Evolutionary conservation across 2,888 invertebrate genomes (phyloP), one percentile per base, ranked within the genome.

Genomic region (Dynastes maya): DNA sequence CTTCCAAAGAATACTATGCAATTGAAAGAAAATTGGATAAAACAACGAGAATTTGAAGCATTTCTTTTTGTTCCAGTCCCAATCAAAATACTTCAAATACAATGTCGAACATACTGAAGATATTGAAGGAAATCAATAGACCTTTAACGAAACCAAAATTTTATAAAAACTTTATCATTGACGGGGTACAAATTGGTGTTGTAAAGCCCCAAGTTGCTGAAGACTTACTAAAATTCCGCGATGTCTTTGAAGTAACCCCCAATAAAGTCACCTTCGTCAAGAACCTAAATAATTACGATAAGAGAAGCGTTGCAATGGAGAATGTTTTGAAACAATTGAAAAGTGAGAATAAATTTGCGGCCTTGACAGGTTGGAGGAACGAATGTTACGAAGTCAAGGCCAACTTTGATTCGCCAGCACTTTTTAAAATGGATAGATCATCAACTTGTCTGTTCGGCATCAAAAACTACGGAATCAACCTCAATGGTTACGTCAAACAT

Each of bases 1-100:
- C 99, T 90, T 99, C 99, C 64, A 99, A 89, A 0, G 98, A 98
- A 87, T 98, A 99, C 95, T 96, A 37, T 37, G 32, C 4, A 37
- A 37, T 37, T 5, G 65, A 51, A 77, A 77, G 4, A 5, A 6
- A 11, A 45, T 2, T 11, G 45, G 32, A 37, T 37, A 1, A 45
- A 45, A 45, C 8, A 45, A 55, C 2, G 55, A 22, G 2, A 29
- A 70, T 70, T 53, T 2, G 2, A 53, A 51, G 11, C 1, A 29
- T 32, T 51, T 53, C 29, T 49, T 74, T 74, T 63, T 74, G 72
- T 74, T 74, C 32, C 72, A 74, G 72, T 74, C 11, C 40, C 8
- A 2, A 5, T 37, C 32, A 37, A 37, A 37, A 37, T 37, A 37
- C 16, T 3, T 2, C 9, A 32, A 55, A 29, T 2, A 61, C 1